These are phyloP conservation scores for Indicator maculatus DNA, from an alignment of 2,113 vertebrate genomes.

Conservation along the genomic window DNA sequence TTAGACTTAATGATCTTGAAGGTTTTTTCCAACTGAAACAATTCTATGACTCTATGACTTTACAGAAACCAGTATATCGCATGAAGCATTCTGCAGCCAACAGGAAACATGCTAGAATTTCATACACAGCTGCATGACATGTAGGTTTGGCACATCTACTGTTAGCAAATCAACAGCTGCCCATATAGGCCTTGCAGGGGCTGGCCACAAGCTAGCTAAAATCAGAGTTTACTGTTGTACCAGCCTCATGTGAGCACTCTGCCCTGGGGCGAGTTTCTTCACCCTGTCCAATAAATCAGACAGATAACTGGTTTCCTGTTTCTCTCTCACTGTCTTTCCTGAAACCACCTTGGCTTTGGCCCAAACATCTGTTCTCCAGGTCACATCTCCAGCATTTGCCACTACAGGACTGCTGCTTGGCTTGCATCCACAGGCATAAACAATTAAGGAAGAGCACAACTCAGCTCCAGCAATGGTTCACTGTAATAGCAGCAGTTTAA, in stretches of 20 bases:
- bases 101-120: neutral
- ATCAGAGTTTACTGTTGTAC: neutral
- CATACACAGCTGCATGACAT: neutral
- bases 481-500: constrained; percentile 37
- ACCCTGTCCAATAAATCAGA: constrained; percentile 30
- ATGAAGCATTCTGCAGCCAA: neutral
- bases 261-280: neutral
- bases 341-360: constrained; percentile 26
- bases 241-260: neutral
- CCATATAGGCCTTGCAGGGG: neutral
- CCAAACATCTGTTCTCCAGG: constrained; percentile 62
- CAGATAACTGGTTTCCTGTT: constrained; percentile 41
- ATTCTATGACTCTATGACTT: too few relatives aligned
- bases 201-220: neutral
- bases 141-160: neutral
- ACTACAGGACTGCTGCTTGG: constrained; percentile 11
- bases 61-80: neutral
- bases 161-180: neutral
- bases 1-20: too few relatives aligned
- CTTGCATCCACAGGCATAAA: constrained; percentile 17
- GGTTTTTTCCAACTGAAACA: too few relatives aligned
- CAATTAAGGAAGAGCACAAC: constrained; percentile 29
- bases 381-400: neutral
- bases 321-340: constrained; percentile 11
- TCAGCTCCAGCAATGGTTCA: neutral